Percentiles rank a stretch among this genome's conserved stretches.
Evolutionary conservation across 1,140 invertebrate genomes (phyloP).

Genomic region (Macrosteles quadrilineatus): DNA sequence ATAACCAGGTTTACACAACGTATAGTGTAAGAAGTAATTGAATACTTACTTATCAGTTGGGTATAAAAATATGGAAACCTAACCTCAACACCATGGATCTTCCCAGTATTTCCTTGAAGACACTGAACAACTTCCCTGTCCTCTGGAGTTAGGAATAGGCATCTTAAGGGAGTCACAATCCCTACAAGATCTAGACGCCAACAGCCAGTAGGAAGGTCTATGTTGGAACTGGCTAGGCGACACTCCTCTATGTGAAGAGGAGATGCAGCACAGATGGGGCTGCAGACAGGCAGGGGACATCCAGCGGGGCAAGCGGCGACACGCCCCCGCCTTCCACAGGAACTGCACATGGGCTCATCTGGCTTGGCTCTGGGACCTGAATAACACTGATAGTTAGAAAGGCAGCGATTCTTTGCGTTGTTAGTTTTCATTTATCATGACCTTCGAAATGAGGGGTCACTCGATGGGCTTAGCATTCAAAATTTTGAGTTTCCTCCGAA

Average conservation of each 20-base stretch:
- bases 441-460: too few species aligned
- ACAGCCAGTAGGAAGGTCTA: not conserved
- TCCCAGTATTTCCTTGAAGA: slow-evolving; percentile 56
- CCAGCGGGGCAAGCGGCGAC: slow-evolving; percentile 54
- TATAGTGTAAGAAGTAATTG: too few species aligned
- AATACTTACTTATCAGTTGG: too few species aligned
- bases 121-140: slow-evolving; percentile 56
- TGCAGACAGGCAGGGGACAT: slow-evolving; percentile 62
- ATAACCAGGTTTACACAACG: too few species aligned
- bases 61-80: too few species aligned
- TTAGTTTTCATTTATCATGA: too few species aligned
- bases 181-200: slow-evolving; percentile 54
- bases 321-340: slow-evolving; percentile 2
- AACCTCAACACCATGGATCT: slow-evolving; percentile 39
- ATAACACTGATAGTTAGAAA: too few species aligned
- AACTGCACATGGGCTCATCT: slow-evolving; percentile 28
- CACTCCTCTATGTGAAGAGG: slow-evolving; percentile 60
- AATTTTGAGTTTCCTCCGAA: too few species aligned
- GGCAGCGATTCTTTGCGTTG: too few species aligned
- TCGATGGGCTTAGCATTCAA: too few species aligned
- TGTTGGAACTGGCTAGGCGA: slow-evolving; percentile 50
- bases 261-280: slow-evolving; percentile 56
- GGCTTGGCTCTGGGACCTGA: not conserved
- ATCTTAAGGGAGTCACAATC: slow-evolving; percentile 61
- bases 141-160: slow-evolving; percentile 56